Evolutionary conservation across 2,113 vertebrate species (phyloP).

Genomic region (Cromileptes altivelis): DNA sequence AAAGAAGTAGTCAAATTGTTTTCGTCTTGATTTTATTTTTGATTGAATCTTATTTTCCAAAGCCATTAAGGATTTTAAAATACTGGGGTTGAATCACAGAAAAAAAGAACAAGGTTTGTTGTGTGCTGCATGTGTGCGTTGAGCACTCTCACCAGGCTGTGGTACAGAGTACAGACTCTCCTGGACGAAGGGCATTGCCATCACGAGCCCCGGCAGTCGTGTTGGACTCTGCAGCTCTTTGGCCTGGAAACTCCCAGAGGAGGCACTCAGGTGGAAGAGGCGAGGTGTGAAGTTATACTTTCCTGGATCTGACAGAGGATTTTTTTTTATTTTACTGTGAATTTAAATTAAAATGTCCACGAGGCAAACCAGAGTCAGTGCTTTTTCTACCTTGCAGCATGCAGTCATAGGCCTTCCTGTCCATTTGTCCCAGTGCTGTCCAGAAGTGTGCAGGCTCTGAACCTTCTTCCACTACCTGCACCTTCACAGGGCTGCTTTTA

Average conservation of each 20-base stretch:
- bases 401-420: conserved; percentile 87
- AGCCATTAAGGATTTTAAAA: neutral
- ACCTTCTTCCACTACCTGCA: conserved; percentile 83
- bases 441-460: conserved; percentile 85
- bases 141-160: conserved; percentile 79
- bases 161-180: conserved; percentile 78
- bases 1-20: neutral
- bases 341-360: neutral
- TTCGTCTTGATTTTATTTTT: neutral
- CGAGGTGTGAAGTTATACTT: conserved; percentile 87
- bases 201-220: conserved; percentile 71
- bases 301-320: conserved; percentile 79
- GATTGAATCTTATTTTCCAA: neutral
- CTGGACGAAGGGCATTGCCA: conserved; percentile 85
- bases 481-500: conserved; percentile 55
- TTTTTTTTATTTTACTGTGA: neutral
- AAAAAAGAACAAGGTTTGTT: neutral
- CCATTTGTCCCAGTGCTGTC: conserved; percentile 81
- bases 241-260: conserved; percentile 76
- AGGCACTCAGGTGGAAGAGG: conserved; percentile 82
- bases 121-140: neutral
- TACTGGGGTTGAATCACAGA: neutral
- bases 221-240: conserved; percentile 77
- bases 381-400: conserved; percentile 85
- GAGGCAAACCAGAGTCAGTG: neutral